Evolutionary conservation across 2,797 vertebrate species (phyloP).

Genomic region (Silurus aristotelis): DNA sequence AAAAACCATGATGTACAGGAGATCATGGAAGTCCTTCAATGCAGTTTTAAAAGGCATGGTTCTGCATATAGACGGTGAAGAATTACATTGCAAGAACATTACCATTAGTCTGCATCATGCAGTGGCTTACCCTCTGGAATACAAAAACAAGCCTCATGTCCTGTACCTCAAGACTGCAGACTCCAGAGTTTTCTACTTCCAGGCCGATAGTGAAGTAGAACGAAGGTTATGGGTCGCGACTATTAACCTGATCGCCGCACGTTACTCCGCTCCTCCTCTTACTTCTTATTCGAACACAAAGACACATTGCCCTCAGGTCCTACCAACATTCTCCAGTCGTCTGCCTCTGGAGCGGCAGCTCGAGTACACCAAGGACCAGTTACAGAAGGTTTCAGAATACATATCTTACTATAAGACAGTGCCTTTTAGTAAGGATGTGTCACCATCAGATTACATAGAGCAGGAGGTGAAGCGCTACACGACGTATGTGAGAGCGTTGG

Average conservation of each 20-base stretch:
- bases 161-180: conserved; percentile 1
- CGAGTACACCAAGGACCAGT: not conserved
- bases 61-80: not conserved
- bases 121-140: not conserved
- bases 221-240: not conserved
- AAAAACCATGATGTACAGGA: not conserved
- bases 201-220: not conserved
- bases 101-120: not conserved
- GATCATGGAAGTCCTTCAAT: not conserved
- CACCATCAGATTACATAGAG: not conserved
- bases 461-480: not conserved
- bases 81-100: not conserved
- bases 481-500: not conserved
- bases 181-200: not conserved
- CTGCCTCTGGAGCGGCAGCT: conserved; percentile 1
- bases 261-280: conserved; percentile 4
- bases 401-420: not conserved
- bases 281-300: not conserved
- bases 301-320: not conserved
- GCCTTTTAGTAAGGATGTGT: not conserved
- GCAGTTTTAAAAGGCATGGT: not conserved
- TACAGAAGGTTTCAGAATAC: not conserved
- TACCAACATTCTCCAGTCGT: not conserved
- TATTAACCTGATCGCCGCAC: not conserved
- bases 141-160: not conserved